Conservation (phyloP, 2,888 invertebrate species). For the Erebia aethiops region DNA sequence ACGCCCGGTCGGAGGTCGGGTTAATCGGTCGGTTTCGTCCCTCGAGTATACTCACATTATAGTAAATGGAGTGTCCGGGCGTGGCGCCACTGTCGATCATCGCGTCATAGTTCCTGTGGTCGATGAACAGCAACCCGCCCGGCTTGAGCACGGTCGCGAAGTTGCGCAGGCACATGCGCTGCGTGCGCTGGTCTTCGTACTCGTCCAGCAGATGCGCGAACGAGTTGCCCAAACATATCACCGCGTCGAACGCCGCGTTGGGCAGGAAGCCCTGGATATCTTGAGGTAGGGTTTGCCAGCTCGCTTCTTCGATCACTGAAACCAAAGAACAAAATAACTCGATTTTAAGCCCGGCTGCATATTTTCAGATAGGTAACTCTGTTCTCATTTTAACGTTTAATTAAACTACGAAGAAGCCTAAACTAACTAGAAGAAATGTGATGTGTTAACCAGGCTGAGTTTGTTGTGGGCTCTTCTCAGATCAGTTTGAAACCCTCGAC, state of each 20-base stretch:
- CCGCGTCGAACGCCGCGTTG: slow-evolving; percentile 90
- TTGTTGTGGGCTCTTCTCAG: no score
- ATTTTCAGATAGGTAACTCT: no score
- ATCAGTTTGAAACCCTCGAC: no score
- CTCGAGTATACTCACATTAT: slow-evolving; percentile 86
- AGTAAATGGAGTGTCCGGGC: slow-evolving; percentile 93
- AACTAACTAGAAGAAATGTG: no score
- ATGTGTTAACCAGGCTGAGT: no score
- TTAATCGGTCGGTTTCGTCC: no score
- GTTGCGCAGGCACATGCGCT: slow-evolving; percentile 90
- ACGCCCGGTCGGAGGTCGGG: no score
- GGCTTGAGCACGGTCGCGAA: slow-evolving; percentile 93
- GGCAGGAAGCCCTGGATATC: slow-evolving; percentile 86
- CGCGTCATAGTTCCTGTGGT: slow-evolving; percentile 94
- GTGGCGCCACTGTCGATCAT: slow-evolving; percentile 90
- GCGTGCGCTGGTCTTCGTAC: slow-evolving; percentile 90
- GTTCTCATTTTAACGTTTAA: no score
- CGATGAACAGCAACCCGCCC: slow-evolving; percentile 92
- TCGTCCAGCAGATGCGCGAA: slow-evolving; percentile 94
- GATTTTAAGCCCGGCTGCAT: no score
- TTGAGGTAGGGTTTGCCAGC: slow-evolving; percentile 91
- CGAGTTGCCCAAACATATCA: slow-evolving; percentile 94
- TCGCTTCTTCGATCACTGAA: slow-evolving; percentile 94
- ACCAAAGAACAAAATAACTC: neutral
- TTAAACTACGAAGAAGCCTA: no score